phyloP scores from a whole-genome alignment of 2,888 invertebrate genomes.

The Amphipyra tragopoginis region DNA sequence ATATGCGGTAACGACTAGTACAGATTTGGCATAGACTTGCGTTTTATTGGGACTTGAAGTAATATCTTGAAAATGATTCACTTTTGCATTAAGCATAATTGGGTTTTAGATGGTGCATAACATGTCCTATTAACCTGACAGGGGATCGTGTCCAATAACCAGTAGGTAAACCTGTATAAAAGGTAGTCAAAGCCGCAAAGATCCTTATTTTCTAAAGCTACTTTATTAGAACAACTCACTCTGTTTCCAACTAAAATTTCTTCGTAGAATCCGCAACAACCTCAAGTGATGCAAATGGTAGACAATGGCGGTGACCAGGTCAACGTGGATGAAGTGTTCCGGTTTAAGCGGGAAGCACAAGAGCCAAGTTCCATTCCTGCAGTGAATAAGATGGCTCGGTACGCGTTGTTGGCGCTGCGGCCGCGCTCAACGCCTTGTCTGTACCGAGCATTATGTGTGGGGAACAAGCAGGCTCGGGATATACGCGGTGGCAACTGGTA shows the following conservation, averaged over 20 bases:
- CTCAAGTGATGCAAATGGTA: slow-evolving; percentile 85
- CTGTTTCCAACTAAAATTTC: neutral
- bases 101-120: too few relatives aligned
- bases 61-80: too few relatives aligned
- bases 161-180: too few relatives aligned
- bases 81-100: too few relatives aligned
- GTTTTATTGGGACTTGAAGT: too few relatives aligned
- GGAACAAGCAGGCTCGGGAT: slow-evolving; percentile 91
- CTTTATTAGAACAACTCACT: too few relatives aligned
- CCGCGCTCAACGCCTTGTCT: slow-evolving; percentile 91
- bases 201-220: too few relatives aligned
- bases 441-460: slow-evolving; percentile 91
- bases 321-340: slow-evolving; percentile 83
- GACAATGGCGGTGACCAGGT: slow-evolving; percentile 78
- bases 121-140: too few relatives aligned
- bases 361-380: slow-evolving; percentile 79
- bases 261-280: slow-evolving; percentile 76
- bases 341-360: slow-evolving; percentile 76
- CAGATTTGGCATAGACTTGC: too few relatives aligned
- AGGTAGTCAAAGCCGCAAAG: too few relatives aligned
- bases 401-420: slow-evolving; percentile 85
- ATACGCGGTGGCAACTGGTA: slow-evolving; percentile 89
- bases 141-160: too few relatives aligned
- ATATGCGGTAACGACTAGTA: too few relatives aligned
- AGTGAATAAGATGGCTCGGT: slow-evolving; percentile 89